phyloP scores from a whole-genome alignment of 2,797 vertebrate genomes.

The Odontamblyopus lacepedii region DNA sequence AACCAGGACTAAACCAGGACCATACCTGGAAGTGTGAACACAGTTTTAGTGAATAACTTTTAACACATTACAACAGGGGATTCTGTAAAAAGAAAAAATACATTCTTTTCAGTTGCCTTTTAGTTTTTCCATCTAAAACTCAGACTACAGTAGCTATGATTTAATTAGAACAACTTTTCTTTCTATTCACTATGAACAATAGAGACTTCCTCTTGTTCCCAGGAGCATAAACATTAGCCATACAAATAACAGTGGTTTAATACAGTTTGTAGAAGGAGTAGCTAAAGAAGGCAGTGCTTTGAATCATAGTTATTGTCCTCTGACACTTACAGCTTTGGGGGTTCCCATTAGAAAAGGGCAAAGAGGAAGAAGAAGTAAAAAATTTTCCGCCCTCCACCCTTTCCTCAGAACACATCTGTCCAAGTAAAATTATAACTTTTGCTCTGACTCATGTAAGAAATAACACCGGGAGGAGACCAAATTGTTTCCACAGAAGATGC shows the following conservation, averaged over 20 bases:
- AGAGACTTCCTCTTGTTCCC: slow-evolving; percentile 37
- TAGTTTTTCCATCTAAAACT: neutral
- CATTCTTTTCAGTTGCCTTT: neutral
- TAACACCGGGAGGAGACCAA: slow-evolving; percentile 3
- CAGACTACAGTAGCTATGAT: slow-evolving; percentile 4
- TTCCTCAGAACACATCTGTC: slow-evolving; percentile 36
- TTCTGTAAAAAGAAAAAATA: too few relatives aligned
- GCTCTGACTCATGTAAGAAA: slow-evolving; percentile 53
- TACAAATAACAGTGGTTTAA: slow-evolving; percentile 6
- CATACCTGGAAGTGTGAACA: neutral
- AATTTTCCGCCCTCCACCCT: slow-evolving; percentile 57
- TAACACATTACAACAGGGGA: neutral
- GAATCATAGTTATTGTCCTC: slow-evolving; percentile 59
- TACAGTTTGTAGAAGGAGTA: slow-evolving; percentile 11
- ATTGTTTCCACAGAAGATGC: slow-evolving; percentile 11
- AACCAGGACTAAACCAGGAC: neutral
- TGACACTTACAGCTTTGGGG: slow-evolving; percentile 21
- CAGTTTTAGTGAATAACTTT: neutral
- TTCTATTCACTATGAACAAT: slow-evolving; percentile 41
- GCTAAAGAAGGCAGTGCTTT: slow-evolving; percentile 49
- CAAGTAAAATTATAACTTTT: slow-evolving; percentile 45
- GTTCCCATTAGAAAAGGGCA: slow-evolving; percentile 53
- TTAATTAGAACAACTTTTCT: slow-evolving; percentile 18
- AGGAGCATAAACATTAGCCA: slow-evolving; percentile 8
- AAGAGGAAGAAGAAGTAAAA: slow-evolving; percentile 37